Evolutionary conservation across 1,140 invertebrate genomes (phyloP).

Genomic region (Holcopasites calliopsidis): DNA sequence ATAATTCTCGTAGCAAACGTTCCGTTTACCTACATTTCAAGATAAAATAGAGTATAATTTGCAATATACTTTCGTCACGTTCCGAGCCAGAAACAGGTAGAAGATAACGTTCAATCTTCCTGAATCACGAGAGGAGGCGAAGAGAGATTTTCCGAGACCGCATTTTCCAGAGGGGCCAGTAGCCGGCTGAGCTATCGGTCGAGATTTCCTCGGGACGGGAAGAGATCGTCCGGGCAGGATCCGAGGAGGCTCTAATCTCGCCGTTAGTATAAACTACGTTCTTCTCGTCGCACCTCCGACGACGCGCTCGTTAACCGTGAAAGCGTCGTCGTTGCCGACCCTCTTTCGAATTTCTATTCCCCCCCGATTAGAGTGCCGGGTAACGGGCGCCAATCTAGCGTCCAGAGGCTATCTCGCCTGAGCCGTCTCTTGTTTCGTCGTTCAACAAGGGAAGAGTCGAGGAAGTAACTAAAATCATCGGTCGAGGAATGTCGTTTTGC

Average conservation of each 20-base stretch:
- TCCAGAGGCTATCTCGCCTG: background rate
- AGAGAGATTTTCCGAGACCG: constrained; percentile 13
- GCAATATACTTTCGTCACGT: background rate
- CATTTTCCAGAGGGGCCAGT: constrained; percentile 5
- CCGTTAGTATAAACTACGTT: constrained; percentile 41
- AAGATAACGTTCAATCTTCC: constrained; percentile 21
- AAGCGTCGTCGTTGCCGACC: constrained; percentile 30
- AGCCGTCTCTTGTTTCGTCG: constrained; percentile 2
- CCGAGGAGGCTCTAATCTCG: constrained; percentile 36
- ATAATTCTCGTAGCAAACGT: too few species aligned
- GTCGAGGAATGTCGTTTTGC: background rate
- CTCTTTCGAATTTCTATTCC: constrained; percentile 46
- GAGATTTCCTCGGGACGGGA: constrained; percentile 17
- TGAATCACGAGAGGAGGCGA: background rate
- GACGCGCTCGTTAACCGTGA: constrained; percentile 42
- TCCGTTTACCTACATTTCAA: background rate
- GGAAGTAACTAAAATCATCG: constrained; percentile 22
- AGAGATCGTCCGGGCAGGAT: background rate
- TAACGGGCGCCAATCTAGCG: background rate
- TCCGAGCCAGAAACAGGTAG: constrained; percentile 2
- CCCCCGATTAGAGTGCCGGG: constrained; percentile 31
- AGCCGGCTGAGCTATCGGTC: background rate
- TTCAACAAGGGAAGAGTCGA: background rate
- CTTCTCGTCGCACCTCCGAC: constrained; percentile 28
- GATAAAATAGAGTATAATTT: background rate